Evolutionary conservation across 2,113 vertebrate species (phyloP).

Genomic region (Rhinichthys klamathensis): DNA sequence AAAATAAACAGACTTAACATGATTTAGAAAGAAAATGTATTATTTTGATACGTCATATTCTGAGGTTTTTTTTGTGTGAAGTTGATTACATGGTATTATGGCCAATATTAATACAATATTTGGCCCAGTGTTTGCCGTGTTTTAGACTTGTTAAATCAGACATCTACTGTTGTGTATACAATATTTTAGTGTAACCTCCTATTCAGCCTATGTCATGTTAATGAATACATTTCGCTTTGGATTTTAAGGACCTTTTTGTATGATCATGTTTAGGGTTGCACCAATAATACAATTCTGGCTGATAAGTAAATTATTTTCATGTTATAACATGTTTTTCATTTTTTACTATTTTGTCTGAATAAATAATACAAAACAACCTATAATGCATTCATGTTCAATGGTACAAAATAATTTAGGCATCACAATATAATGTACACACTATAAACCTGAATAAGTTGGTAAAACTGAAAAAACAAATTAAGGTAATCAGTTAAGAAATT

Average conservation of each 20-base stretch:
- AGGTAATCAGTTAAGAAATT: too few relatives aligned
- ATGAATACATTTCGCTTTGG: background rate
- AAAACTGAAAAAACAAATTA: too few relatives aligned
- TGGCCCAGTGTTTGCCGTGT: too few relatives aligned
- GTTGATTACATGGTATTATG: too few relatives aligned
- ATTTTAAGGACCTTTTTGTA: background rate
- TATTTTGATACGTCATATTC: background rate
- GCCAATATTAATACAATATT: too few relatives aligned
- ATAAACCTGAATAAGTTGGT: too few relatives aligned
- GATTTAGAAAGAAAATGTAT: background rate
- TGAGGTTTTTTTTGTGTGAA: too few relatives aligned
- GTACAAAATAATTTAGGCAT: background rate
- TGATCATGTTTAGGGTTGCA: accelerated
- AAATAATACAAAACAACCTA: background rate
- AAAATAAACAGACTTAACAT: background rate
- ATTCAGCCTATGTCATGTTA: background rate
- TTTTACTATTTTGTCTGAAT: background rate
- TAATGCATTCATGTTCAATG: background rate
- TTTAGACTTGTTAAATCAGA: too few relatives aligned
- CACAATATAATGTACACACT: too few relatives aligned
- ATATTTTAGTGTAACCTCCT: background rate
- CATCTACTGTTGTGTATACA: too few relatives aligned
- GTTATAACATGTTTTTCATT: too few relatives aligned
- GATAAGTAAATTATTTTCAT: background rate
- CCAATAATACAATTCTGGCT: background rate